Percentiles rank a stretch among this genome's conserved stretches.
These are phyloP conservation scores for Herpetotheres cachinnans DNA, from an alignment of 2,113 vertebrate genomes.

Conservation along the genomic window DNA sequence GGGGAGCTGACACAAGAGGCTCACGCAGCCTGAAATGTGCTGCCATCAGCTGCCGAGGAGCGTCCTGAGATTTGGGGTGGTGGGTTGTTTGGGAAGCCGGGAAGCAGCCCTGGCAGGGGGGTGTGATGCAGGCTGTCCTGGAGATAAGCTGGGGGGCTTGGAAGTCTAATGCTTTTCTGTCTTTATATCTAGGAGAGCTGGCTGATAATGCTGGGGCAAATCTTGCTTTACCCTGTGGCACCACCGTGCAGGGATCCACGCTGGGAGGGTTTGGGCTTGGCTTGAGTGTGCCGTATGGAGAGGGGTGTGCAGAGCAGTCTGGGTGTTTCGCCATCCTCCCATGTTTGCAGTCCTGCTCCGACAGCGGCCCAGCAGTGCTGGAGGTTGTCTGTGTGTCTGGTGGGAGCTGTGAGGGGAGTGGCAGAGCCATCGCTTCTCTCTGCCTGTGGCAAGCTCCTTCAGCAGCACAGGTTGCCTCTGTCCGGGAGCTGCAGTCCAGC, in stretches of 20 bases:
- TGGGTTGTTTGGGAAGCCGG: neutral
- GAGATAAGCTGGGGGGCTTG: neutral
- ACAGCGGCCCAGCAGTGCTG: neutral
- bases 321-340: neutral
- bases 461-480: neutral
- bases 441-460: accelerated
- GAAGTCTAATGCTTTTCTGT: neutral
- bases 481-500: neutral
- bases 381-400: neutral
- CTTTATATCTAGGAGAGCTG: neutral
- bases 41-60: neutral
- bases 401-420: accelerated
- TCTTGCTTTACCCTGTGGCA: neutral
- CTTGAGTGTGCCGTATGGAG: neutral
- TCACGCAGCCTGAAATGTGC: accelerated
- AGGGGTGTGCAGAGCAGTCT: neutral
- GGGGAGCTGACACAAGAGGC: neutral
- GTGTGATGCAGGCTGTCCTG: neutral
- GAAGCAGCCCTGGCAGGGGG: neutral
- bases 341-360: accelerated
- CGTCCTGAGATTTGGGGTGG: neutral
- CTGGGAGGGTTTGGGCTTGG: neutral
- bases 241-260: neutral
- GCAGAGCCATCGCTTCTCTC: neutral
- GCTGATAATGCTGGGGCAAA: neutral